phyloP scores from a whole-genome alignment of 2,113 vertebrate species.

The Eretmochelys imbricata region DNA sequence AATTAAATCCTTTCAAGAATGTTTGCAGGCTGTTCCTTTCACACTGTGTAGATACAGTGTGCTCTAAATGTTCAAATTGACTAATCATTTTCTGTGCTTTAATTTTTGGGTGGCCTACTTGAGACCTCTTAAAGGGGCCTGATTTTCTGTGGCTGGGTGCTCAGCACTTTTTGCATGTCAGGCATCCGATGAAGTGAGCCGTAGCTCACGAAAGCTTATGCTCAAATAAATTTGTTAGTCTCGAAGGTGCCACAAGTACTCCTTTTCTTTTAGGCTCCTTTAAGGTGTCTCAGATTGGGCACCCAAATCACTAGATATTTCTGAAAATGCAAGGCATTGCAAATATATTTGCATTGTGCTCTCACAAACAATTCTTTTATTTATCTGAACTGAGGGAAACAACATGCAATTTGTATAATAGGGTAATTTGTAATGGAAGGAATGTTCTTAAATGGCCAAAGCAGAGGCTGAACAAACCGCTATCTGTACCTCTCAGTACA shows the following conservation, averaged over 20 bases:
- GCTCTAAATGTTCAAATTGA: neutral
- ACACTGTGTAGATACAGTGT: neutral
- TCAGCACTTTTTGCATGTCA: neutral
- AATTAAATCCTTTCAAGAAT: neutral
- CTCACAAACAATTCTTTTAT: neutral
- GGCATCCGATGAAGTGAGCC: neutral
- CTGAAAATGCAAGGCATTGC: neutral
- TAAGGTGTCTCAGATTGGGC: neutral
- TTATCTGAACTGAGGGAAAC: neutral
- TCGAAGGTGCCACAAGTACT: too few species aligned
- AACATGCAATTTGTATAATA: neutral
- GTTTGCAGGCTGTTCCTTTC: neutral
- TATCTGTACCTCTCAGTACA: neutral
- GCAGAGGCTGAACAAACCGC: neutral
- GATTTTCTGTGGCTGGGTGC: neutral
- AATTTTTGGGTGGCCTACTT: neutral
- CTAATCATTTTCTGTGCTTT: neutral
- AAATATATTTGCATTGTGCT: neutral
- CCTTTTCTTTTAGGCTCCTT: neutral
- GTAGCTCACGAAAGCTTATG: too few species aligned
- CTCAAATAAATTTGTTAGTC: too few species aligned
- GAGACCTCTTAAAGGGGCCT: neutral
- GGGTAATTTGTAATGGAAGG: neutral
- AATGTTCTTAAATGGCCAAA: neutral
- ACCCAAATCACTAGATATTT: neutral